phyloP scores from a whole-genome alignment of 2,113 vertebrate genomes.

The Hydropotes inermis region DNA sequence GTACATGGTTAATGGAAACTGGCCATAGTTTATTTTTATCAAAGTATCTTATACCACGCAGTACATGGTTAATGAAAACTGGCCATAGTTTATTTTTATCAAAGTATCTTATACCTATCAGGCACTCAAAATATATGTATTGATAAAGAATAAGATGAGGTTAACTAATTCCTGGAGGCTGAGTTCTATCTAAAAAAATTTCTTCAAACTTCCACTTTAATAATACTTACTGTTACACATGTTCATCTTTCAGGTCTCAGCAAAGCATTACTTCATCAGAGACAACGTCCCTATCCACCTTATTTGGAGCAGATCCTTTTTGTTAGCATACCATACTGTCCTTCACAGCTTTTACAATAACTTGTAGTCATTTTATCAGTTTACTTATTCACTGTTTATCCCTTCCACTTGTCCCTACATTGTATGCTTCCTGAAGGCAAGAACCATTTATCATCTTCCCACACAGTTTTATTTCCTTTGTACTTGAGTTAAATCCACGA shows the following conservation, averaged over 20 bases:
- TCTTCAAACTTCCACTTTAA: neutral
- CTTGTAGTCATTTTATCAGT: neutral
- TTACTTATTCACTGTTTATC: neutral
- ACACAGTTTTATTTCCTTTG: neutral
- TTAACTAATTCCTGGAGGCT: neutral
- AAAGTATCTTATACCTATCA: neutral
- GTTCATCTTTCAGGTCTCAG: neutral
- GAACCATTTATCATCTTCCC: neutral
- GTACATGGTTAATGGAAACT: neutral
- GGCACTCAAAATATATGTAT: neutral
- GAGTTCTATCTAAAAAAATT: neutral
- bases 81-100: neutral
- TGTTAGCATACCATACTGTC: neutral
- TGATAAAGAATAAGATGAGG: slow-evolving; percentile 31
- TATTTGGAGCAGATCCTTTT: neutral
- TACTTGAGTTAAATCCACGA: neutral
- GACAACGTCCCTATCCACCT: neutral
- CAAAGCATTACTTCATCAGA: neutral
- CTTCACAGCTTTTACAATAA: neutral
- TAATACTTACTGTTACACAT: neutral
- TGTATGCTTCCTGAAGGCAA: neutral
- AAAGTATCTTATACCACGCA: neutral
- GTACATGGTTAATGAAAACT: neutral
- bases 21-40: neutral
- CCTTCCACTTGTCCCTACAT: neutral